Evolutionary conservation across 2,888 invertebrate species (phyloP).

Genomic region (Diaphora mendica): DNA sequence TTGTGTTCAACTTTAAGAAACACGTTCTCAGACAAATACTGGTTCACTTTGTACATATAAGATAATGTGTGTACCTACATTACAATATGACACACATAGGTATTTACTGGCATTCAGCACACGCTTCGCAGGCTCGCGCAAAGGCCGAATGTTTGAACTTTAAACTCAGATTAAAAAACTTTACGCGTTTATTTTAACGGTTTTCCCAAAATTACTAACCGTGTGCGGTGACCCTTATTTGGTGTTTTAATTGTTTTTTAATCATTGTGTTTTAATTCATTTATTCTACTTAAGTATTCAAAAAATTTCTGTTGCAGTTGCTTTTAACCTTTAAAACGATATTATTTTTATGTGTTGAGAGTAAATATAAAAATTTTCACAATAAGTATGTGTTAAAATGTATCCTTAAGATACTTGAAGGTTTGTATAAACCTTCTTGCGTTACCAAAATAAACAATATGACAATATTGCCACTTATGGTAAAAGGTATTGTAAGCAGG

Average conservation of each 20-base stretch:
- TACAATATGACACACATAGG: slow-evolving; percentile 9
- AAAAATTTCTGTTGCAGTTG: background rate
- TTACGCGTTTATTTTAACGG: slow-evolving; percentile 11
- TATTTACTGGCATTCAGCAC: slow-evolving; percentile 17
- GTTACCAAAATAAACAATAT: background rate
- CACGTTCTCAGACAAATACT: background rate
- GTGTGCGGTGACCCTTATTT: slow-evolving; percentile 9
- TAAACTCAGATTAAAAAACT: slow-evolving; percentile 40
- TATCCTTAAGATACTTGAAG: background rate
- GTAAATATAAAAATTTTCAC: background rate
- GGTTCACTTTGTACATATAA: slow-evolving; percentile 5
- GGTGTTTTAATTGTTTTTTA: slow-evolving; percentile 23
- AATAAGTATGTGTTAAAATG: too few species aligned
- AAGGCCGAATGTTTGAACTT: slow-evolving; percentile 47
- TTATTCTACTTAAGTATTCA: background rate
- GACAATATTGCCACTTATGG: background rate
- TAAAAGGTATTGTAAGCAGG: background rate
- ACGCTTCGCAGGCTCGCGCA: background rate
- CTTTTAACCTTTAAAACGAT: background rate
- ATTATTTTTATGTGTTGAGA: background rate
- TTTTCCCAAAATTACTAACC: slow-evolving; percentile 13
- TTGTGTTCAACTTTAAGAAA: background rate
- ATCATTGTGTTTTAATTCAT: slow-evolving; percentile 10
- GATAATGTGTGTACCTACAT: background rate
- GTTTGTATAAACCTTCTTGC: background rate